phyloP scores from a whole-genome alignment of 2,888 invertebrate species.

The Dynastes hyllus region DNA sequence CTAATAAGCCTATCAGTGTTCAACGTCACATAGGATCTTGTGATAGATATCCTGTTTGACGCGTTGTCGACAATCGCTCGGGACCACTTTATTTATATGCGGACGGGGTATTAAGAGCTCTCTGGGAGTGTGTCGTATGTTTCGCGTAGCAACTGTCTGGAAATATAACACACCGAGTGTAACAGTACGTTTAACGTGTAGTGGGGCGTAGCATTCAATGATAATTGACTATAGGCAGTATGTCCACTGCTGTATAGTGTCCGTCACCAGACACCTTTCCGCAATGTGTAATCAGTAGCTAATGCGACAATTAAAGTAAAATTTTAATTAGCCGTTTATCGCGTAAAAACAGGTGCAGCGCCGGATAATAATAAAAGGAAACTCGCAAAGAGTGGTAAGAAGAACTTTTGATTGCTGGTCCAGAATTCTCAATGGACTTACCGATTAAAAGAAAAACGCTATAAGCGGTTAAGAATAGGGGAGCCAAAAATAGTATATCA shows the following conservation, averaged over 20 bases:
- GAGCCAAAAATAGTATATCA: no score
- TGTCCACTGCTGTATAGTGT: neutral
- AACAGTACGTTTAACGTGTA: conserved; percentile 23
- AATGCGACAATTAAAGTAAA: neutral
- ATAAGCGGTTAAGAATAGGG: no score
- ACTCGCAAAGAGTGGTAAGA: no score
- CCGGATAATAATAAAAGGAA: no score
- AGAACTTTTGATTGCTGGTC: no score
- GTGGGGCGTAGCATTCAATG: conserved; percentile 13
- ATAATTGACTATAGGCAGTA: conserved; percentile 6
- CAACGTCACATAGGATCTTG: conserved; percentile 30
- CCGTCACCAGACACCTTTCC: neutral
- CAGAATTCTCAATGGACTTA: no score
- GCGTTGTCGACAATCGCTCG: conserved; percentile 31
- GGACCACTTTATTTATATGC: conserved; percentile 25
- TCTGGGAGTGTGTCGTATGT: neutral
- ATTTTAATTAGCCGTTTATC: conserved; percentile 3
- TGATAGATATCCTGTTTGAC: conserved; percentile 41
- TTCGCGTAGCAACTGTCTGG: conserved; percentile 34
- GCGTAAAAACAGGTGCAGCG: no score
- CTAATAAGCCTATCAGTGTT: conserved; percentile 39
- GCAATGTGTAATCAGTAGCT: neutral
- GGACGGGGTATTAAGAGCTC: neutral
- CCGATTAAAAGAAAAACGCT: no score
- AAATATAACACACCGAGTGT: neutral